Base-by-base conservation (phyloP, 1,140 invertebrate genomes). In the Steinernema feltiae region DNA sequence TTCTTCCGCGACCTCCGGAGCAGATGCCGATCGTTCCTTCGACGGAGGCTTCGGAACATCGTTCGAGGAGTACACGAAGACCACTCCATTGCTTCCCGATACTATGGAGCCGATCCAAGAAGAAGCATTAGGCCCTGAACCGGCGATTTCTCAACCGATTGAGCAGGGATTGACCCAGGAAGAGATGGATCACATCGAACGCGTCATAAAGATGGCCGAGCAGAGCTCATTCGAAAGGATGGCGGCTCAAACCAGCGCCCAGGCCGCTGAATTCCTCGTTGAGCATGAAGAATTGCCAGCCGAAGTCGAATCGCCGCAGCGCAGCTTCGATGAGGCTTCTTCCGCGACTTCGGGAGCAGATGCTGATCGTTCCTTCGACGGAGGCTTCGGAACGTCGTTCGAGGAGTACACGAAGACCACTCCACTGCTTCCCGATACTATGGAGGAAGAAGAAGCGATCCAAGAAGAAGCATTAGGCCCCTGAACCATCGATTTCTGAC, bases 311-410 rank as follows among this genome's bases (percentile, higher is more conserved):
- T 7, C 7, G 35, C 35, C 35, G 7, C 35, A 41, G 18, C 7
- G 7, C 18, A 41, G 35, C 35, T 41, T 41, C 35, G 35, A 41
- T 7, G 69, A 73, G 21, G 30, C 21, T 18, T 75, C 74, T 1
- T 69, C 48, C 70, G 74, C 74, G 7, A 75, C 74, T 27, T 75
- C 74, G 1, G 74, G 74, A 32, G 74, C 74, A 31, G 74, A 75
- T 21, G 18, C 31, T 27, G 74, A 72, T 24, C n/a, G 30, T 18
- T 30, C 31, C 7, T 74, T 74, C 24, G 53, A 72, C 21, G 41
- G 17, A 7, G 21, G 24, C 18, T 72, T 15, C n/a, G 17, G 27
- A 69, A 18, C 1, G 17, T 72, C 1, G n/a, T 72, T 24, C 7
- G 71, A 21, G 71, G 7, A 7, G 29, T 24, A 72, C 24, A 31